Percentiles rank a stretch among this genome's conserved stretches.
Conservation (phyloP, 2,113 vertebrate genomes). For the Sisor rabdophorus region DNA sequence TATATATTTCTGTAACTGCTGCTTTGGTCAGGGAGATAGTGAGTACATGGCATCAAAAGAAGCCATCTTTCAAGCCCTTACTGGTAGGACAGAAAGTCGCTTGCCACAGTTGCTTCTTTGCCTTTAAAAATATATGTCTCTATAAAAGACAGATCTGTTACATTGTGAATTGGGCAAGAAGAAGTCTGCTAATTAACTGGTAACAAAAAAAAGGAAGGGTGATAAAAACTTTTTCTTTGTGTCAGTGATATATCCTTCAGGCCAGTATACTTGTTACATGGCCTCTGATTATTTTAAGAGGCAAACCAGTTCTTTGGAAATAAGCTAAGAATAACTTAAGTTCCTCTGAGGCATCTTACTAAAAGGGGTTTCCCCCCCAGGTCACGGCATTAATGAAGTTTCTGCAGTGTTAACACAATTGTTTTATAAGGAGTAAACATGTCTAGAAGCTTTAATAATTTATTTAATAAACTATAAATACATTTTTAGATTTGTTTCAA, state of each 20-base stretch:
- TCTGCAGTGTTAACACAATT: slow-evolving; percentile 11
- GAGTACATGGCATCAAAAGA: slow-evolving; percentile 64
- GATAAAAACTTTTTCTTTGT: slow-evolving; percentile 50
- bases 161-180: slow-evolving; percentile 47
- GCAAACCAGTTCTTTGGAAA: slow-evolving; percentile 34
- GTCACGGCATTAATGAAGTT: slow-evolving; percentile 21
- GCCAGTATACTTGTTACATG: slow-evolving; percentile 29
- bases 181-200: slow-evolving; percentile 52
- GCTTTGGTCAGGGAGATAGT: slow-evolving; percentile 66
- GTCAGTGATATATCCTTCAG: slow-evolving; percentile 34
- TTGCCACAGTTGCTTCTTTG: slow-evolving; percentile 56
- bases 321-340: slow-evolving; percentile 36
- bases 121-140: slow-evolving; percentile 62
- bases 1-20: slow-evolving; percentile 76
- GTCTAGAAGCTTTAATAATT: slow-evolving; percentile 29
- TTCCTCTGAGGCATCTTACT: slow-evolving; percentile 16
- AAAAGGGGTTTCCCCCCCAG: not conserved
- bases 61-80: slow-evolving; percentile 69
- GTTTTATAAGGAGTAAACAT: slow-evolving; percentile 27
- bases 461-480: not conserved
- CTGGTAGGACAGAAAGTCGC: slow-evolving; percentile 66
- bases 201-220: slow-evolving; percentile 34
- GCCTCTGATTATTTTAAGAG: slow-evolving; percentile 36
- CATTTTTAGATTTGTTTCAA: not conserved
- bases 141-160: slow-evolving; percentile 60